phyloP scores from a whole-genome alignment of 2,113 vertebrate genomes.

The Macrotis lagotis region DNA sequence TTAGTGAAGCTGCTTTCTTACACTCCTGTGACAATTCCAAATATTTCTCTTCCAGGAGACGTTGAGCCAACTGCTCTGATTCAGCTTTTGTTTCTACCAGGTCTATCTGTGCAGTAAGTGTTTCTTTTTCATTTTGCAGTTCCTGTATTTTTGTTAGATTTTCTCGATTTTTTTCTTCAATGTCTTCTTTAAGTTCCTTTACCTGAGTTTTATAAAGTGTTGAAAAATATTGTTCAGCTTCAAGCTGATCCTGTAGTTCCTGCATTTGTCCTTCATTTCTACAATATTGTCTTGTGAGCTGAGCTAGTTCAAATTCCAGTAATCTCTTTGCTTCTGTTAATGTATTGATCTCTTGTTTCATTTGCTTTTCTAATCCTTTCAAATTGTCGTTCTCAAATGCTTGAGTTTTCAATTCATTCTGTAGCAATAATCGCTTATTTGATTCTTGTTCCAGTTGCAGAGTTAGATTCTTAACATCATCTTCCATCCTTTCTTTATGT shows the following conservation, averaged over 20 bases:
- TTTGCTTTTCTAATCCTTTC: conserved; percentile 94
- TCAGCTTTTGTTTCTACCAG: conserved; percentile 98
- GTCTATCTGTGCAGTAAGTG: conserved; percentile 94
- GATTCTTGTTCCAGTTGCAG: conserved; percentile 94
- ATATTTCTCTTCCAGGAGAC: conserved; percentile 95
- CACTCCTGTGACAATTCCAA: conserved; percentile 96
- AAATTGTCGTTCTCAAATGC: conserved; percentile 93
- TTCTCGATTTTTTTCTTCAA: conserved; percentile 95
- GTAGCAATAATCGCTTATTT: conserved; percentile 89
- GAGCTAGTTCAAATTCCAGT: conserved; percentile 96
- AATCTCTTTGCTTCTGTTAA: conserved; percentile 94
- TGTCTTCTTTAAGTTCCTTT: conserved; percentile 98
- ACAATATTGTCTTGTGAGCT: conserved; percentile 97
- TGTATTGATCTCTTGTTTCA: conserved; percentile 97
- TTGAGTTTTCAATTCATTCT: conserved; percentile 93
- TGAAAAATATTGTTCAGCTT: conserved; percentile 99
- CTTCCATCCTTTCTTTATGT: conserved; percentile 96
- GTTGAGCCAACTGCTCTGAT: conserved; percentile 95
- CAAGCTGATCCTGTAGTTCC: conserved; percentile 98
- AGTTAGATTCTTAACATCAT: conserved; percentile 94
- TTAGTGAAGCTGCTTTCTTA: conserved; percentile 92
- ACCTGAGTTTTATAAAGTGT: conserved; percentile 99
- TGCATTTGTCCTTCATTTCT: conserved; percentile 99
- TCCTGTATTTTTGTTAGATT: conserved; percentile 93
- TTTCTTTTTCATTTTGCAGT: conserved; percentile 93